Evolutionary conservation across 1,140 invertebrate genomes (phyloP).

Genomic region (Bombus difficillimus): DNA sequence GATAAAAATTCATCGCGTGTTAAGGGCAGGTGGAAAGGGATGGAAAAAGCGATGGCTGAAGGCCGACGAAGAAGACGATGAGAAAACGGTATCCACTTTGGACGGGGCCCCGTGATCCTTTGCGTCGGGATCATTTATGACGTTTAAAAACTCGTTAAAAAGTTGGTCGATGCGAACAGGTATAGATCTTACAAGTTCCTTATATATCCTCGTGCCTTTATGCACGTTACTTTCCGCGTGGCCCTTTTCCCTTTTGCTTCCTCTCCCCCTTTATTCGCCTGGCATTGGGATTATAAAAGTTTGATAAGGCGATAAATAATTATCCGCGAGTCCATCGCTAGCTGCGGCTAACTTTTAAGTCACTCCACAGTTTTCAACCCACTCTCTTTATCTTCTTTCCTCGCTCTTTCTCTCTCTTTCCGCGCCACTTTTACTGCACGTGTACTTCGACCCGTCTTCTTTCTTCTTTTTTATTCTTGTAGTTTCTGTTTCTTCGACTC

Average conservation of each 20-base stretch:
- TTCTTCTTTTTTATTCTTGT: not conserved
- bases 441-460: slow-evolving; percentile 5
- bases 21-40: not conserved
- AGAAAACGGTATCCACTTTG: slow-evolving; percentile 42
- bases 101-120: slow-evolving; percentile 46
- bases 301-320: slow-evolving; percentile 81
- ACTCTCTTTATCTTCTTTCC: not conserved
- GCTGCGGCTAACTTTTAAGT: slow-evolving; percentile 69
- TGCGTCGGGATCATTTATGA: slow-evolving; percentile 76
- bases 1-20: slow-evolving; percentile 64
- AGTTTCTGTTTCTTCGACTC: not conserved
- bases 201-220: slow-evolving; percentile 24
- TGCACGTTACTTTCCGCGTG: slow-evolving; percentile 23
- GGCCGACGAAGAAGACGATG: slow-evolving; percentile 1
- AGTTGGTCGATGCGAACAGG: slow-evolving; percentile 69
- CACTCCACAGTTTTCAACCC: slow-evolving; percentile 62
- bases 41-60: not conserved
- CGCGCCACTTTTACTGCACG: not conserved
- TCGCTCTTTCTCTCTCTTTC: not conserved
- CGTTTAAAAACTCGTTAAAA: slow-evolving; percentile 80
- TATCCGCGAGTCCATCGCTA: slow-evolving; percentile 72
- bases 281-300: slow-evolving; percentile 78
- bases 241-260: not conserved
- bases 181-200: slow-evolving; percentile 48
- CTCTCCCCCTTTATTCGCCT: not conserved